Evolutionary conservation across 1,140 invertebrate genomes (phyloP), one percentile per base, ranked within the genome.

Genomic region (Ylistrum balloti): DNA sequence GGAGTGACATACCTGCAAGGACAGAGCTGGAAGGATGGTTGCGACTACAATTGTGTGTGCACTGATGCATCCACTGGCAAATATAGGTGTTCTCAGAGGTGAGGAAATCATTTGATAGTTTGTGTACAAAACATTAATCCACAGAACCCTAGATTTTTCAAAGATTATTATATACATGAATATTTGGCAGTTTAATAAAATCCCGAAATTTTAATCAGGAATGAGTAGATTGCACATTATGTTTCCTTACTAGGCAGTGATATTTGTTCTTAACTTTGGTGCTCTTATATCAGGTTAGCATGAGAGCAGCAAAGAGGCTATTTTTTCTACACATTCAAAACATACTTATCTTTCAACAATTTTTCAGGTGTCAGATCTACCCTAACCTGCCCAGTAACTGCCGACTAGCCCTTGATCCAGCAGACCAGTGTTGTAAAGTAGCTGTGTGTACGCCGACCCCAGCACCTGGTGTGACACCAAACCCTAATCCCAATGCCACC

Each of bases 11-110:
- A 94, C 88, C 91, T 28, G 2, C 94, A 94, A 85, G 94, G 94
- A 74, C 93, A 94, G 90, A 91, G 87, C 33, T 94, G 93, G 93
- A 89, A 94, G 88, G 93, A 94, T 89, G 93, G 93, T 20, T 94
- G 93, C 88, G 41, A 88, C 0, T 92, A 89, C 56, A 88, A 91
- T 13, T 94, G 93, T 90, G 91, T 91, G 88, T 94, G 93, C 89
- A 87, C 91, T 9, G 93, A 93, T 88, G 92, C 89, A 11, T 33
- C 35, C 0, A 92, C 89, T 91, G 93, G 93, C 34, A 91, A 89
- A 74, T 94, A 93, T 90, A 94, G 88, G 90, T 94, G 93, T 88
- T 92, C 91, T 48, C 90, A 94, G 34, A 91, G 92, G 93, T 94
- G 48, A 90, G 35, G 33, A 85, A 20, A 34, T 1, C 33, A 33